Evolutionary conservation across 2,113 vertebrate genomes (phyloP).

Genomic region (Capra hircus): DNA sequence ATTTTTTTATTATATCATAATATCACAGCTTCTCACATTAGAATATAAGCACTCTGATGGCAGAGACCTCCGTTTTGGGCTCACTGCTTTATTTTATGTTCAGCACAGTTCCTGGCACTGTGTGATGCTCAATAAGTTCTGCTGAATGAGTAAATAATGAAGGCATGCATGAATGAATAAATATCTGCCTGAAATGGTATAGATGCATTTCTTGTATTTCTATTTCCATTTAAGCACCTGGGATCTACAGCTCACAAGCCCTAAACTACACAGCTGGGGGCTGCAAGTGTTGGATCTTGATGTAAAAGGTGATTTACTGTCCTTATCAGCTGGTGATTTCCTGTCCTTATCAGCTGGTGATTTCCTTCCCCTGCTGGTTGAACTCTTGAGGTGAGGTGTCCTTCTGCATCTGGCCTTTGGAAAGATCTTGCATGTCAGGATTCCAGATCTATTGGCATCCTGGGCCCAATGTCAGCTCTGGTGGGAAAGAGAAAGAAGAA

Average conservation of each 20-base stretch:
- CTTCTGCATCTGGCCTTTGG: neutral
- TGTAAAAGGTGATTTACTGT: neutral
- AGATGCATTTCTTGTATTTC: neutral
- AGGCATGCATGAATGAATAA: neutral
- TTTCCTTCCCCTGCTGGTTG: slow-evolving; percentile 14
- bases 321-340: neutral
- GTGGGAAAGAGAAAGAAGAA: neutral
- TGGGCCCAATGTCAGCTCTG: neutral
- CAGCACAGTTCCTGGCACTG: neutral
- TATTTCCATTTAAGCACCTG: neutral
- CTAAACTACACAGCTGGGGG: neutral
- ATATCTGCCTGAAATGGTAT: neutral
- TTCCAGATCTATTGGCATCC: neutral
- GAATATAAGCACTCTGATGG: neutral
- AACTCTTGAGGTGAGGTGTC: neutral
- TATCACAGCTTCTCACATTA: neutral
- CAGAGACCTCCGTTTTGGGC: neutral
- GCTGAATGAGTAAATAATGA: neutral
- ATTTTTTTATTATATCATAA: neutral
- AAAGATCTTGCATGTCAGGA: neutral
- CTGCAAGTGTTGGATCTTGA: neutral
- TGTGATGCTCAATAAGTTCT: neutral
- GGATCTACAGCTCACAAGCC: neutral
- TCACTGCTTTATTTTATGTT: neutral
- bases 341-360: neutral